Evolutionary conservation across 1,140 invertebrate species (phyloP), one percentile per base, ranked within the genome.

Genomic region (Drosophila biarmipes): DNA sequence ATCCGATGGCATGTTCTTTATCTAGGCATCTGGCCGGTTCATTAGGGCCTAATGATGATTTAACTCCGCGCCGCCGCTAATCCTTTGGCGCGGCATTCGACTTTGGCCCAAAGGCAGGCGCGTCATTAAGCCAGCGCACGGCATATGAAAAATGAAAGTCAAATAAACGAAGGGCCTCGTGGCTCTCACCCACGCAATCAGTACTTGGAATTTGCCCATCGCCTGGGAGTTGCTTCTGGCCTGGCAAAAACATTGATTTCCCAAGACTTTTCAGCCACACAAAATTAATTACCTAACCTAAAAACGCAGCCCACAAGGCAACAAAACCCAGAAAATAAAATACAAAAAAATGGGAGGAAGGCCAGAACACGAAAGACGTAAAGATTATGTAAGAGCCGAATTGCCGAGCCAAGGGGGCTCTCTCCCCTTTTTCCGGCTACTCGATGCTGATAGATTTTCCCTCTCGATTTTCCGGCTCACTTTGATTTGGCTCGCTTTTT

Each of bases 211-310:
- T 27, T 40, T 34, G 17, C 49, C 12, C 46, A 68, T 67, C 84
- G 63, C 61, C 56, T 43, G 84, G 84, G 84, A 89, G 38, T 77
- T 87, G 21, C 45, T 37, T 48, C 3, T 24, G 27, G 37, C 43
- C 48, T 48, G 61, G 38, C 75, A 54, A 69, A 76, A 87, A 84
- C 84, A 89, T 87, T 87, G 84, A 87, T 87, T 87, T 87, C 84
- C 84, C 84, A 82, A 89, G 84, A 87, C 84, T 84, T 87, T 84
- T 63, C 59, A 67, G 72, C 71, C 74, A 66, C 84, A 79, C 75
- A 89, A 87, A 87, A 87, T 87, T 87, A 87, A 87, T 87, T 87
- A 87, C 84, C 84, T 84, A 87, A 87, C 84, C 84, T 71, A 84
- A 87, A 87, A 89, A 89, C 63, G 58, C 46, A 64, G 67, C 46